Conservation (phyloP, 2,113 vertebrate species). For the Dissostichus mawsoni region DNA sequence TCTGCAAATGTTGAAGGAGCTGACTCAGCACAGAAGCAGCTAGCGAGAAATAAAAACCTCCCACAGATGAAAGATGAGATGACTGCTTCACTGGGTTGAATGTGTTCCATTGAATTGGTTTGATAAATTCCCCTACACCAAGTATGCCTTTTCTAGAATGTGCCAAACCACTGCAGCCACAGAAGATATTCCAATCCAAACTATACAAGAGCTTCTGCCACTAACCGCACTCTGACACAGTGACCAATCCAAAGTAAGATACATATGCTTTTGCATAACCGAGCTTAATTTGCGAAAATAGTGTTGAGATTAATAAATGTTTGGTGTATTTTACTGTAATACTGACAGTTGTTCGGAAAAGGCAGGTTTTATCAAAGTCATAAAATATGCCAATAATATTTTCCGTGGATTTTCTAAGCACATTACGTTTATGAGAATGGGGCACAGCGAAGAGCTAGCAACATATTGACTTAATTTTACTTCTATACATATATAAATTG, state of each 20-base stretch:
- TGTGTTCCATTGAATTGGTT: slow-evolving; percentile 50
- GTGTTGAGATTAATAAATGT: background rate
- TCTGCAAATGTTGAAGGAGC: slow-evolving; percentile 38
- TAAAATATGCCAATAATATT: background rate
- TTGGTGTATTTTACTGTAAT: background rate
- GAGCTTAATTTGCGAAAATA: background rate
- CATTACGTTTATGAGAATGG: background rate
- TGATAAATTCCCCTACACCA: slow-evolving; percentile 61
- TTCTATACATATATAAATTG: no score
- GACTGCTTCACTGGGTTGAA: slow-evolving; percentile 46
- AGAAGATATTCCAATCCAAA: slow-evolving; percentile 63
- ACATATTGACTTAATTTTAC: background rate
- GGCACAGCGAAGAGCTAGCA: background rate
- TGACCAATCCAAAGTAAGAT: background rate
- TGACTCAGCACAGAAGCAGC: slow-evolving; percentile 56
- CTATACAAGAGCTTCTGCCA: slow-evolving; percentile 42
- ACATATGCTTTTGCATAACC: background rate
- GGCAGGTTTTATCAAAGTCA: no score
- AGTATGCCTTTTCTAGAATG: slow-evolving; percentile 35
- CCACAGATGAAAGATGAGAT: slow-evolving; percentile 57
- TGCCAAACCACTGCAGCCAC: slow-evolving; percentile 63
- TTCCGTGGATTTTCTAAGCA: background rate
- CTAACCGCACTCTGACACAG: slow-evolving; percentile 26
- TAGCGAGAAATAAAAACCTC: slow-evolving; percentile 29
- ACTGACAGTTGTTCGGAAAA: no score